phyloP scores from a whole-genome alignment of 2,797 vertebrate genomes.

The Hyperoplus immaculatus region DNA sequence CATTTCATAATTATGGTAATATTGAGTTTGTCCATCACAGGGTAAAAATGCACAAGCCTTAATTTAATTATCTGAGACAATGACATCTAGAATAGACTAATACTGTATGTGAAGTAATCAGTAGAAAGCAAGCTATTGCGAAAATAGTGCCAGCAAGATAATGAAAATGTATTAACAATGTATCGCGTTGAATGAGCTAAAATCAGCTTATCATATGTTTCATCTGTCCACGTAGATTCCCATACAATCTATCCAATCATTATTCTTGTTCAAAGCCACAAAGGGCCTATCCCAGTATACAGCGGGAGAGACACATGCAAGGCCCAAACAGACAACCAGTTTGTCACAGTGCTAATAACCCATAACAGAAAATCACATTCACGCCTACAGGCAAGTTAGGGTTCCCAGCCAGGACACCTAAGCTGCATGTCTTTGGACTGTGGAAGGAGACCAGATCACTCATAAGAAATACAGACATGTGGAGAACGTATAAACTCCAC shows the following conservation, averaged over 20 bases:
- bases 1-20: not conserved
- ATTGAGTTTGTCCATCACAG: not conserved
- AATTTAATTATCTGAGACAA: not conserved
- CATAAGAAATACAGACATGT: not conserved
- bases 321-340: not conserved
- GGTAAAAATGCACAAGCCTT: not conserved
- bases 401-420: conserved; percentile 23
- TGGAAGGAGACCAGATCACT: conserved; percentile 8
- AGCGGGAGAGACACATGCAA: conserved; percentile 13
- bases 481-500: conserved; percentile 18
- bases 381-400: conserved; percentile 9
- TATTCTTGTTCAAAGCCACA: not conserved
- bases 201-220: conserved; percentile 1
- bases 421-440: conserved; percentile 19
- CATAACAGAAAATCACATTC: conserved; percentile 7
- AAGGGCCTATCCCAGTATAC: conserved; percentile 12
- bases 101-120: not conserved
- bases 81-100: not conserved
- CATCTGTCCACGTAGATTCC: not conserved
- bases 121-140: not conserved
- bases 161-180: not conserved
- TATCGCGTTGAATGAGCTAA: not conserved
- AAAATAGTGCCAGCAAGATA: not conserved
- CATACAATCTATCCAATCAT: not conserved
- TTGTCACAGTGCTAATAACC: conserved; percentile 1